Conservation (phyloP, 2,888 invertebrate species). For the Maniola hyperantus region DNA sequence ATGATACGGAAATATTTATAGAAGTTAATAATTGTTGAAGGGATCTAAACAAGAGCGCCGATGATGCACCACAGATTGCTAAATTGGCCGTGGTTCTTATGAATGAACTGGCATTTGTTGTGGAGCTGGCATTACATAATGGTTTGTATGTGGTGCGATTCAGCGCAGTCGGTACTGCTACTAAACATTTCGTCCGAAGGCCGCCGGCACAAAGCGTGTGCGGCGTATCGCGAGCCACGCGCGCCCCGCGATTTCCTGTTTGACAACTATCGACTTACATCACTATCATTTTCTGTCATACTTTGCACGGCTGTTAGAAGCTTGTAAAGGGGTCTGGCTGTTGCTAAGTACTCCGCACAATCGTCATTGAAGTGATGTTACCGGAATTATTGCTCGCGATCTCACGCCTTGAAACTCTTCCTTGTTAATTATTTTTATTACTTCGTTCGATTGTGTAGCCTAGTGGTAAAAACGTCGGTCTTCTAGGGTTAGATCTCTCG, state of each 20-base stretch:
- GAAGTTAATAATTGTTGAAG: conserved; percentile 45
- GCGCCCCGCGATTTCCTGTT: conserved; percentile 80
- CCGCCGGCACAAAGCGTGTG: conserved; percentile 71
- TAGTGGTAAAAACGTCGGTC: too few species aligned
- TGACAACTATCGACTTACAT: conserved; percentile 81
- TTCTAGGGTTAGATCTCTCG: too few species aligned
- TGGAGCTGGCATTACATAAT: conserved; percentile 69
- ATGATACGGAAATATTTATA: conserved; percentile 47
- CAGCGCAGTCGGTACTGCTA: conserved; percentile 54
- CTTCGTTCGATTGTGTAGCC: conserved; percentile 34
- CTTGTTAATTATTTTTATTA: conserved; percentile 54
- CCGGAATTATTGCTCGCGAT: conserved; percentile 70
- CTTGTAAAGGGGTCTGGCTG: conserved; percentile 75
- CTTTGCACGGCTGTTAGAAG: conserved; percentile 74
- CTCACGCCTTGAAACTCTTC: conserved; percentile 67
- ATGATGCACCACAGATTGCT: conserved; percentile 56
- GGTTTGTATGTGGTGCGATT: conserved; percentile 57
- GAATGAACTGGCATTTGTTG: conserved; percentile 74
- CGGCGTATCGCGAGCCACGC: conserved; percentile 72
- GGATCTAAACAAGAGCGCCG: conserved; percentile 48
- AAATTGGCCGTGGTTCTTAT: conserved; percentile 61
- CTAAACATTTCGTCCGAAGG: conserved; percentile 75
- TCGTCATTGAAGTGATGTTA: conserved; percentile 68
- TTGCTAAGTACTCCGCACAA: conserved; percentile 70
- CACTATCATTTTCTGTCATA: conserved; percentile 80